Evolutionary conservation across 92 coral and sea anemone species (phyloP).

Genomic region (Zoanthus sociatus): DNA sequence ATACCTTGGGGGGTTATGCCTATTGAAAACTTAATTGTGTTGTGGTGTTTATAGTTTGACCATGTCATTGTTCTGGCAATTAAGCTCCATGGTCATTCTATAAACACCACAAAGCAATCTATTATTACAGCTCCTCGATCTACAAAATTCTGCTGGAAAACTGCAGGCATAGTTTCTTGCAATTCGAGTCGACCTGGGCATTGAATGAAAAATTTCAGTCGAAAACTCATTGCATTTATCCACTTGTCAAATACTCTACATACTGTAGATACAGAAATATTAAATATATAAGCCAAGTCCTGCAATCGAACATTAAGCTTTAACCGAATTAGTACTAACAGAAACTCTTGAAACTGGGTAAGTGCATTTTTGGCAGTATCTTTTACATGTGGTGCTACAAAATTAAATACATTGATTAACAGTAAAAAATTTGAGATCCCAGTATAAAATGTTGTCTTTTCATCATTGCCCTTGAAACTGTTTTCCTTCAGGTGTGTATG

Average conservation of each 20-base stretch:
- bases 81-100: slow-evolving; percentile 20
- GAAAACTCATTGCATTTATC: slow-evolving; percentile 42
- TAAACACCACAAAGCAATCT: slow-evolving; percentile 36
- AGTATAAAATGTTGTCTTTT: slow-evolving; percentile 26
- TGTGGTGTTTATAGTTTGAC: background rate
- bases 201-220: slow-evolving; percentile 30
- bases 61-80: slow-evolving; percentile 28
- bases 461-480: slow-evolving; percentile 25
- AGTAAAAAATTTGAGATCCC: slow-evolving; percentile 58
- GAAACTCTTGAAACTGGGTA: slow-evolving; percentile 44
- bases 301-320: slow-evolving; percentile 49
- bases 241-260: slow-evolving; percentile 39
- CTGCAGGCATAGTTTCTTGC: slow-evolving; percentile 50
- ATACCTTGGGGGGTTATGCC: background rate
- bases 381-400: slow-evolving; percentile 45
- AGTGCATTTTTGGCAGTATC: slow-evolving; percentile 30
- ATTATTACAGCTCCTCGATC: slow-evolving; percentile 24
- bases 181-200: slow-evolving; percentile 49
- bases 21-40: background rate
- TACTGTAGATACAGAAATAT: slow-evolving; percentile 28
- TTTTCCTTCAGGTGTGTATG: slow-evolving; percentile 1
- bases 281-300: slow-evolving; percentile 55
- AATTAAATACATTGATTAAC: slow-evolving; percentile 51
- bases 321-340: slow-evolving; percentile 47
- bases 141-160: slow-evolving; percentile 33